A percentile compares a stretch with the other conserved stretches of the same genome.
Evolutionary conservation across 2,113 vertebrate genomes (phyloP).

Genomic region (Takifugu bimaculatus): DNA sequence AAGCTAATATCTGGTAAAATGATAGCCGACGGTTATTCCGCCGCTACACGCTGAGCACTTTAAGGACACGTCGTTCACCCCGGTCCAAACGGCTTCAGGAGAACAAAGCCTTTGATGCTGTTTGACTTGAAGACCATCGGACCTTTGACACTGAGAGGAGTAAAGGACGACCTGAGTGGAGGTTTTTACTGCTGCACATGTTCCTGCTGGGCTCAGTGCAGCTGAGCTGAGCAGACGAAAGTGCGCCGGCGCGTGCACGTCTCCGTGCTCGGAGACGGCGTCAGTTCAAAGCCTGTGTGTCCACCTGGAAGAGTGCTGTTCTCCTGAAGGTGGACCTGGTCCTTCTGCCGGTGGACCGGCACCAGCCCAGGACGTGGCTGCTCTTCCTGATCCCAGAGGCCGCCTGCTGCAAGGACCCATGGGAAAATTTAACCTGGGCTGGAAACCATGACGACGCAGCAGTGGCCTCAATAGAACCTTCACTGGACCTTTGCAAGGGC

Average conservation of each 20-base stretch:
- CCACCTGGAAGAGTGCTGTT: no score
- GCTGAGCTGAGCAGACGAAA: no score
- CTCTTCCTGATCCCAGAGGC: neutral
- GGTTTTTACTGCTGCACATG: neutral
- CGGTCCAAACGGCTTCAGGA: neutral
- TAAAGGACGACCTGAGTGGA: neutral
- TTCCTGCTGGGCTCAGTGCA: neutral
- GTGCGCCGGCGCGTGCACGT: no score
- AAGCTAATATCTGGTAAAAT: no score
- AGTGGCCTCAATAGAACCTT: neutral
- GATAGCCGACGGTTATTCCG: no score
- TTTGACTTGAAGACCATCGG: neutral
- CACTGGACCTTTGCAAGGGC: neutral
- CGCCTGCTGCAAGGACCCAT: no score
- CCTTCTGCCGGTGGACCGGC: no score
- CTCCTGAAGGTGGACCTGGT: no score
- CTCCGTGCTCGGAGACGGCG: no score
- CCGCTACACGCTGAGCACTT: conserved; percentile 2
- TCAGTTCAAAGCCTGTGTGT: no score
- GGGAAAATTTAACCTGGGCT: conserved; percentile 4
- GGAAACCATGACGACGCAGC: neutral
- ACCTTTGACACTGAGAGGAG: no score
- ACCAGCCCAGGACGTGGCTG: neutral
- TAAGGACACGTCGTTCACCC: neutral
- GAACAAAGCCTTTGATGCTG: neutral